Conservation (phyloP, 2,888 invertebrate species). For the Caradrina kadenii region DNA sequence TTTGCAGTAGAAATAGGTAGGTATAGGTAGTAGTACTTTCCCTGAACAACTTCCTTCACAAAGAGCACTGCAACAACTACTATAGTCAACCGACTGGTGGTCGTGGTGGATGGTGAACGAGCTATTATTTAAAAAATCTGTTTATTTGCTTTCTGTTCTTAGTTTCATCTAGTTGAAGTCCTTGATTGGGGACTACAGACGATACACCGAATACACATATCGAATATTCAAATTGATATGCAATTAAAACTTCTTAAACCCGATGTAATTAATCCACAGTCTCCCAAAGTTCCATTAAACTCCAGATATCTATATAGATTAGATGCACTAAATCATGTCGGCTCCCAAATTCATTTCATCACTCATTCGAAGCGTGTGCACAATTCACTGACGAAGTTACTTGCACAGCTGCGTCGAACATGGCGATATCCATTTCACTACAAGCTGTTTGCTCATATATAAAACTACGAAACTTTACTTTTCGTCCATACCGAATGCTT, state of each 20-base stretch:
- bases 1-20: too few species aligned
- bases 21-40: too few species aligned
- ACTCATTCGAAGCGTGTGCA: conserved; percentile 55
- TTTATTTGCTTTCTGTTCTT: neutral
- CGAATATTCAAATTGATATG: neutral
- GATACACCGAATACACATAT: neutral
- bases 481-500: conserved; percentile 26
- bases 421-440: conserved; percentile 61
- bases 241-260: conserved; percentile 10
- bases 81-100: too few species aligned
- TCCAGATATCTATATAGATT: conserved; percentile 36
- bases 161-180: too few species aligned
- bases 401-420: conserved; percentile 72
- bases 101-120: too few species aligned
- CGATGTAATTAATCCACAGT: conserved; percentile 8
- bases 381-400: conserved; percentile 69
- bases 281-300: conserved; percentile 11
- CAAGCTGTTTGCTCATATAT: conserved; percentile 50
- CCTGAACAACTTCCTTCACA: too few species aligned
- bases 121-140: too few species aligned
- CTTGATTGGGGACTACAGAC: neutral
- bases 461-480: conserved; percentile 39
- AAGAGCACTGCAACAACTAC: too few species aligned
- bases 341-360: conserved; percentile 51
- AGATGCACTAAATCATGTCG: conserved; percentile 45